Percentiles rank a stretch among this genome's conserved stretches.
Evolutionary conservation across 2,113 vertebrate genomes (phyloP).

Genomic region (Protobothrops flavoviridis): DNA sequence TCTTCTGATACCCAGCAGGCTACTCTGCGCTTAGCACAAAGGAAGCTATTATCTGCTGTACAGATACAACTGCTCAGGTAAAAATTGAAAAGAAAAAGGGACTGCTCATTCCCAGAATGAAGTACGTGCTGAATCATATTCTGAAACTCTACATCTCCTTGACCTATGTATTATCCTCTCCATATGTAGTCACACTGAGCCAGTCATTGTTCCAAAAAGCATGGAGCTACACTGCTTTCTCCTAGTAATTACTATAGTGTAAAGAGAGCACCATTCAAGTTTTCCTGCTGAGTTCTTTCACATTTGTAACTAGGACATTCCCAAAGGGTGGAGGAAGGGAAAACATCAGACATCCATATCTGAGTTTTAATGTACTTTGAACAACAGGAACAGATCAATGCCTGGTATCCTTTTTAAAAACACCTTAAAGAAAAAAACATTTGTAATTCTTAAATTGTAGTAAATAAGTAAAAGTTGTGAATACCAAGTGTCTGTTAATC

Average conservation of each 20-base stretch:
- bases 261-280: not conserved
- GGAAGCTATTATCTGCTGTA: slow-evolving; percentile 63
- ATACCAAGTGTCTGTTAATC: not conserved
- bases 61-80: slow-evolving; percentile 75
- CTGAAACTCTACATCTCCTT: not conserved
- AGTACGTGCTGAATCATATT: slow-evolving; percentile 12
- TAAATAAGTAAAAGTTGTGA: not conserved
- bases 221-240: not conserved
- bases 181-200: not conserved
- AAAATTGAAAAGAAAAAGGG: slow-evolving; percentile 36
- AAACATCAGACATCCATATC: not conserved
- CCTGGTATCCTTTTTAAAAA: not conserved
- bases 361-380: not conserved
- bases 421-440: not conserved
- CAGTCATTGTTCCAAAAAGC: not conserved
- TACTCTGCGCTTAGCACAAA: slow-evolving; percentile 59
- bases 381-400: not conserved
- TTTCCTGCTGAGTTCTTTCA: not conserved
- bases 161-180: not conserved
- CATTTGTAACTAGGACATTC: slow-evolving; percentile 12
- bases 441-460: not conserved
- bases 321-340: not conserved
- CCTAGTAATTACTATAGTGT: not conserved
- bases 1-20: slow-evolving; percentile 71
- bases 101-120: not conserved